These are phyloP conservation scores for Penaeus vannamei DNA, from an alignment of 1,140 invertebrate genomes.

Conservation along the genomic window DNA sequence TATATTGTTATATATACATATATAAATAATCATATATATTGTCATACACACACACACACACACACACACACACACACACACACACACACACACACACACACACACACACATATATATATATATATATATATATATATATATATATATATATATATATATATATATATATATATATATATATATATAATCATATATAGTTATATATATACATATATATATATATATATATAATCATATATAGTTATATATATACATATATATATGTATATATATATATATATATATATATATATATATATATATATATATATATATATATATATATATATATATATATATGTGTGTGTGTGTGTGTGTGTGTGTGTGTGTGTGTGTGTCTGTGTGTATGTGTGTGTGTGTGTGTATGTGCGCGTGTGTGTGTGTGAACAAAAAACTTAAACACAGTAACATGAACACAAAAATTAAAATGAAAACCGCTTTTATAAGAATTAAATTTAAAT, in stretches of 20 bases:
- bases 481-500: no score
- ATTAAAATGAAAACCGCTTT: no score
- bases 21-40: not conserved
- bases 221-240: not conserved
- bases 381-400: not conserved
- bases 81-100: not conserved
- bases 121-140: not conserved
- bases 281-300: not conserved
- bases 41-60: not conserved
- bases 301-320: not conserved
- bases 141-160: not conserved
- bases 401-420: not conserved
- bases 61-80: not conserved
- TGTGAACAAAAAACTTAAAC: not conserved
- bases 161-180: not conserved
- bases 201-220: not conserved
- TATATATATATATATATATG: conserved; percentile 4
- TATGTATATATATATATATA: conserved; percentile 21
- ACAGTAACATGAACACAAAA: no score
- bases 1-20: conserved; percentile 6
- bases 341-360: not conserved
- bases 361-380: not conserved
- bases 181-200: not conserved
- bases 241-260: conserved; percentile 25
- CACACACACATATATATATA: conserved; percentile 8